A percentile compares a stretch with the other conserved stretches of the same genome.
phyloP scores from a whole-genome alignment of 2,797 vertebrate genomes.

The Thunnus albacares region DNA sequence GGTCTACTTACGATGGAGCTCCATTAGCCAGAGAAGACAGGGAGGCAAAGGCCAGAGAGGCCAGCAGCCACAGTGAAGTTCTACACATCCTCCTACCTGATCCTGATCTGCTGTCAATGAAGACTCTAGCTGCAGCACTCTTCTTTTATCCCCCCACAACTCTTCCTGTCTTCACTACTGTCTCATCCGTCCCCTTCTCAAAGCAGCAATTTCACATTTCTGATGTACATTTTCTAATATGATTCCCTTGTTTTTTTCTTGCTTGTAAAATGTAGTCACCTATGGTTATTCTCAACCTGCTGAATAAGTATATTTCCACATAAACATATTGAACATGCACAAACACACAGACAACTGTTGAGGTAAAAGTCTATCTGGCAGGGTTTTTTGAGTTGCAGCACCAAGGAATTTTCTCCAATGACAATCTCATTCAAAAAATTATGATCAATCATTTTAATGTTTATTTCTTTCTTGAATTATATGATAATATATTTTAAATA shows the following conservation, averaged over 20 bases:
- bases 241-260: no score
- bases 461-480: neutral
- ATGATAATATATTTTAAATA: neutral
- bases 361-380: neutral
- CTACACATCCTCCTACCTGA: conserved; percentile 59
- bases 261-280: no score
- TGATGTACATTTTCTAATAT: no score
- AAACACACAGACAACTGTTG: neutral
- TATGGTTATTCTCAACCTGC: no score
- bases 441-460: neutral
- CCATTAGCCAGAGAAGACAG: conserved; percentile 50
- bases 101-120: conserved; percentile 38
- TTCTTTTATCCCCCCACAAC: conserved; percentile 52
- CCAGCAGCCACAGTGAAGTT: conserved; percentile 64
- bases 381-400: conserved; percentile 22
- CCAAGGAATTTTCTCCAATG: neutral
- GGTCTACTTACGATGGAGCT: conserved; percentile 69
- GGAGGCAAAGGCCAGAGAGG: conserved; percentile 65
- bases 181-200: neutral
- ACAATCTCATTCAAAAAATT: neutral
- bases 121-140: neutral
- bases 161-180: no score
- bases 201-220: neutral
- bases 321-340: neutral
- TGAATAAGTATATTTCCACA: no score